Base-by-base conservation (phyloP, 1,140 invertebrate genomes). In the Dendroctonus valens region DNA sequence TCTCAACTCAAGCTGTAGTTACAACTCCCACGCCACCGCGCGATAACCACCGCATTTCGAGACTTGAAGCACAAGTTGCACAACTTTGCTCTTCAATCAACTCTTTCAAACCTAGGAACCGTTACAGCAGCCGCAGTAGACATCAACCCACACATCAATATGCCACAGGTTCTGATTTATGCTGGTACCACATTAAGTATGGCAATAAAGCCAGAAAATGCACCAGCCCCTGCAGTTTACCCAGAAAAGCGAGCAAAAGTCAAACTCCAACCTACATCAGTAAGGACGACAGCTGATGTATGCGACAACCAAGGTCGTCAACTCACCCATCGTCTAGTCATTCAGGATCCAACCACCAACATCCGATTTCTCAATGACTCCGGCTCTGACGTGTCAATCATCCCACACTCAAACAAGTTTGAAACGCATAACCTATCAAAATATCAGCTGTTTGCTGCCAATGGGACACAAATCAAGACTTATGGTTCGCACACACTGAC, bases 171-270 rank as follows among this genome's bases (percentile, higher is more conserved):
- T 44, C 54, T 55, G 41, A 46, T 26, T 42, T 59, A 14, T 75
- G 72, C 53, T 75, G 68, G 68, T 75, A 75, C 44, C 73, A 73
- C 44, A 65, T 37, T n/a, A 68, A 54, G 7, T 74, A 69, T 57
- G 65, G 59, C 9, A 37, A 46, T 3, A 64, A 70, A 42, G 71
- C 76, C 0, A 55, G 26, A 2, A 75, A 70, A 48, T 77, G 72
- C 59, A 52, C 44, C 26, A 26, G 15, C 50, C 8, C 72, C 72
- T 48, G n/a, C 11, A 12, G 11, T 9, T 59, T 46, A 12, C 5
- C 15, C 50, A 3, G 15, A 52, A 52, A 52, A 52, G 15, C 50
- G 50, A 52, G 11, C 50, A 52, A 15, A 26, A 26, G 50, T n/a
- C 50, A 15, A 44, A 44, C 42, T 44, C 42, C 42, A 46, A 46